Evolutionary conservation across 2,888 invertebrate species (phyloP).

Genomic region (Drosophila tanythrix): DNA sequence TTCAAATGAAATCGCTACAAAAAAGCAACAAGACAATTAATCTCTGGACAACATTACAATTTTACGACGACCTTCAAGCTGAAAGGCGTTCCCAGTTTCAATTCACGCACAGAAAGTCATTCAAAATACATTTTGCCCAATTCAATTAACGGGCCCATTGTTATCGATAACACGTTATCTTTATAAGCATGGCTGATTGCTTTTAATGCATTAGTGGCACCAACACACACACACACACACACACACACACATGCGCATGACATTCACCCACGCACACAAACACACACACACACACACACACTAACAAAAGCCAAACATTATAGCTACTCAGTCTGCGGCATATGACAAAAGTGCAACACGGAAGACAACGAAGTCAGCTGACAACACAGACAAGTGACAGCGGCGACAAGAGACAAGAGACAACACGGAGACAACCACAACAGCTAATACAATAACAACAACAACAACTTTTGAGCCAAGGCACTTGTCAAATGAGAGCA

Average conservation of each 20-base stretch:
- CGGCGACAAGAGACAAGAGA: slow-evolving; percentile 20
- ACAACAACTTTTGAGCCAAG: slow-evolving; percentile 25
- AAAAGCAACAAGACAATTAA: slow-evolving; percentile 38
- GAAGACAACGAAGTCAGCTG: slow-evolving; percentile 42
- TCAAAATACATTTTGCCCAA: slow-evolving; percentile 38
- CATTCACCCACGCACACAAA: background rate
- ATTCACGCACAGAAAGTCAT: slow-evolving; percentile 69
- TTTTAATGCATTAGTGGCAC: slow-evolving; percentile 46
- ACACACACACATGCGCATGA: background rate
- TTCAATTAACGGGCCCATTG: slow-evolving; percentile 70
- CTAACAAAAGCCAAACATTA: slow-evolving; percentile 26
- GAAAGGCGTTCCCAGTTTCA: slow-evolving; percentile 7
- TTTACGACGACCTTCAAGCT: slow-evolving; percentile 57
- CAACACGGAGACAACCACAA: slow-evolving; percentile 25
- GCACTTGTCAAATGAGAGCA: slow-evolving; percentile 54
- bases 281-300: slow-evolving; percentile 5
- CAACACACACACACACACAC: slow-evolving; percentile 26
- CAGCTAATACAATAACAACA: slow-evolving; percentile 10
- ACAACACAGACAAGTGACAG: slow-evolving; percentile 18
- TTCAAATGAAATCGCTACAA: slow-evolving; percentile 49
- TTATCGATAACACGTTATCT: slow-evolving; percentile 52
- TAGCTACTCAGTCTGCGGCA: slow-evolving; percentile 19
- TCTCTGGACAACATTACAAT: slow-evolving; percentile 53
- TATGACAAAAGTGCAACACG: slow-evolving; percentile 49
- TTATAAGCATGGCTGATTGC: slow-evolving; percentile 44